phyloP scores from a whole-genome alignment of 2,888 invertebrate genomes.

The Drosophila demipolita region DNA sequence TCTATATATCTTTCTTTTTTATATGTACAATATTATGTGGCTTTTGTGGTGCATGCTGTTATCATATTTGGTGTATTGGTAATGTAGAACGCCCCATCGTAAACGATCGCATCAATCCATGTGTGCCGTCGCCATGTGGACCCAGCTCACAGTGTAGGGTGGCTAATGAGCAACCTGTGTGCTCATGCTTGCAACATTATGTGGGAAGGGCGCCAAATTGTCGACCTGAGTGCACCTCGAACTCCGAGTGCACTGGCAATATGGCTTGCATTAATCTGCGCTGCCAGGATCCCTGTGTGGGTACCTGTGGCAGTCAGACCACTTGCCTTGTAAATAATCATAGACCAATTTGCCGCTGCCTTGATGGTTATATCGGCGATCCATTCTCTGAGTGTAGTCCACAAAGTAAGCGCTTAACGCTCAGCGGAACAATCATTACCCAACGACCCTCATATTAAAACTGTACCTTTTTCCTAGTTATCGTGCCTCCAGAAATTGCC shows the following conservation, averaged over 20 bases:
- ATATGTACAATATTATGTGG: constrained; percentile 69
- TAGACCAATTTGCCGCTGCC: constrained; percentile 93
- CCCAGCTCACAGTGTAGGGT: constrained; percentile 93
- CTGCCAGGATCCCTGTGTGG: constrained; percentile 93
- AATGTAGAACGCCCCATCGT: constrained; percentile 79
- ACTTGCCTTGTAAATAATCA: constrained; percentile 93
- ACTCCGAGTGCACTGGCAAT: constrained; percentile 93
- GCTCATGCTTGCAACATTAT: constrained; percentile 92
- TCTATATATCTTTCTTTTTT: constrained; percentile 56
- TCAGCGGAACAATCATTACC: neutral
- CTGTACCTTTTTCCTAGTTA: constrained; percentile 59
- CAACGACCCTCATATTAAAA: constrained; percentile 20
- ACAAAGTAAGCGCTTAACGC: constrained; percentile 85
- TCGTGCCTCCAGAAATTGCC: constrained; percentile 86
- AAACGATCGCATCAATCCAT: constrained; percentile 88
- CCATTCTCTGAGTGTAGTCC: constrained; percentile 91
- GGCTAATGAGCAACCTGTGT: constrained; percentile 90
- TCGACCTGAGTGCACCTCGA: constrained; percentile 93
- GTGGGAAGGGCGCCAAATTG: constrained; percentile 94
- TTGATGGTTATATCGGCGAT: constrained; percentile 92
- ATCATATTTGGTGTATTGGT: constrained; percentile 61
- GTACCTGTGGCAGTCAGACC: constrained; percentile 92
- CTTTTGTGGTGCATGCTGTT: constrained; percentile 74
- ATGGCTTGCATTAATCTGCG: constrained; percentile 93
- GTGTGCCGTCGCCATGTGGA: constrained; percentile 93